A percentile compares a stretch with the other conserved stretches of the same genome.
Evolutionary conservation across 2,797 vertebrate genomes (phyloP).

Genomic region (Notoglanidium macrostoma): DNA sequence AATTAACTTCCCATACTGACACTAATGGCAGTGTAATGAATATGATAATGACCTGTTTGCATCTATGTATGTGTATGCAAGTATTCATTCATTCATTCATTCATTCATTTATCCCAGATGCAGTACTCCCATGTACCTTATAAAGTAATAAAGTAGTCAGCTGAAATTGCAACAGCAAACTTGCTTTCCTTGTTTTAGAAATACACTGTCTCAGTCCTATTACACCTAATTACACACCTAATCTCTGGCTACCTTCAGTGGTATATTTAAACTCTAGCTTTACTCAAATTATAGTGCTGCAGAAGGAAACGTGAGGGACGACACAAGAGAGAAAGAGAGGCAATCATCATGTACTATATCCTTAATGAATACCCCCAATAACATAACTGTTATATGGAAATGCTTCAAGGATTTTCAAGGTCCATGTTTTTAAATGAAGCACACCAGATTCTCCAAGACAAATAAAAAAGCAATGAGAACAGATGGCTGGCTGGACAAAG

Average conservation of each 20-base stretch:
- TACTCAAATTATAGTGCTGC: background rate
- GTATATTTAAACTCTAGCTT: slow-evolving; percentile 13
- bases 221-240: slow-evolving; percentile 28
- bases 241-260: slow-evolving; percentile 8
- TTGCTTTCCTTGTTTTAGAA: slow-evolving; percentile 10
- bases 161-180: slow-evolving; percentile 12
- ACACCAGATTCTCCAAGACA: background rate
- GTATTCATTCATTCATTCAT: background rate
- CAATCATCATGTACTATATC: background rate
- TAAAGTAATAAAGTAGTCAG: slow-evolving; percentile 18
- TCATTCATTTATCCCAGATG: slow-evolving; percentile 13
- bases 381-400: background rate
- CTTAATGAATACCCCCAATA: background rate
- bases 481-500: slow-evolving; percentile 6
- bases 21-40: slow-evolving; percentile 49
- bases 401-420: background rate
- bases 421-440: background rate
- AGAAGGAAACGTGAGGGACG: background rate
- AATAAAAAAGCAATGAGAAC: slow-evolving; percentile 7
- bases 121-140: slow-evolving; percentile 11
- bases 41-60: slow-evolving; percentile 47
- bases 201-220: background rate
- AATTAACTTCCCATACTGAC: slow-evolving; percentile 49
- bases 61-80: slow-evolving; percentile 11
- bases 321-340: background rate